Base-by-base conservation (phyloP, 2,888 invertebrate species). In the Empis stercorea region DNA sequence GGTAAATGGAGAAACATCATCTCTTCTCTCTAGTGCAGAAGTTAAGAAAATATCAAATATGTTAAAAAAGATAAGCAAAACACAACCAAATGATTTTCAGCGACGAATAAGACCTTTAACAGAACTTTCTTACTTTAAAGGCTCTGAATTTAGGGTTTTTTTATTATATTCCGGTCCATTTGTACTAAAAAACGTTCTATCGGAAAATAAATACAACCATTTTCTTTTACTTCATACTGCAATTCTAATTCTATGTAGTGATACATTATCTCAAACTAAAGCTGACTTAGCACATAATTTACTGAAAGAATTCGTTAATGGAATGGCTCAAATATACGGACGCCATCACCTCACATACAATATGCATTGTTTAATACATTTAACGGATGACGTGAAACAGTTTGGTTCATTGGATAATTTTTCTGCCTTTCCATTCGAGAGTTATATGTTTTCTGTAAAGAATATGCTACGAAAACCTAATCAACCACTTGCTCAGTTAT, bases 131-230 rank as follows among this genome's bases (percentile, higher is more conserved):
- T 47, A 48, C 32, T 57, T 52, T 48, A 57, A 59, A 49, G 56
- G 54, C n/a, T 54, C 55, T 23, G 36, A 44, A 15, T 36, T 20
- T 15, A 20, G 44, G 20, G 16, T 17, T 2, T 44, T 44, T 36
- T 32, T 59, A 32, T 47, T 58, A 16, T 57, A 60, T 43, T 48
- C 50, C 32, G 59, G 57, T 17, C 50, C 53, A 10, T 43, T 59
- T 16, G 52, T 56, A 34, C 48, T 57, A 37, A 50, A 51, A 47
- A 41, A 47, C 16, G 32, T 51, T 38, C 27, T 56, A 40, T 40
- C 32, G 32, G 43, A 47, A 37, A 14, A 51, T 30, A 46, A 51
- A 20, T 50, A 53, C 39, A 46, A 48, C 17, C 54, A 56, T 47
- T 56, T 58, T 45, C 23, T 58, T 15, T 37, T 50, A 34, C 46